Base-by-base conservation (phyloP, 2,888 invertebrate species). In the Pandemis heparana region DNA sequence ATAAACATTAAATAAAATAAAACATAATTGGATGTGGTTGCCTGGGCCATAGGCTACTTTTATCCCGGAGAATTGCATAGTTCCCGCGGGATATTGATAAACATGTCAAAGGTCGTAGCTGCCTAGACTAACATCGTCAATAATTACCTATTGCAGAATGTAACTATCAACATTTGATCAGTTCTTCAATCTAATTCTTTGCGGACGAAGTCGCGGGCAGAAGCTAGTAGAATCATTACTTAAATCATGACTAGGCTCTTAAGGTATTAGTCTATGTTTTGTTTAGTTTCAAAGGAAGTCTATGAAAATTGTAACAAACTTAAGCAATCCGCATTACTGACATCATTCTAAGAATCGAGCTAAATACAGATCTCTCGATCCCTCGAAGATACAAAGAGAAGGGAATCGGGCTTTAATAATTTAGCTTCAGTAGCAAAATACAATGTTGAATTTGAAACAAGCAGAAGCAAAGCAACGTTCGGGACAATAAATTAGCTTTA, bases 371-470 rank as follows among this genome's bases (percentile, higher is more conserved):
- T 32, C 65, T 70, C 39, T 38, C 14, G 38, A 63, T 51, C 51
- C 61, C 59, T 61, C 23, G 43, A 41, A 65, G 18, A 61, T 38
- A 69, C 69, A 69, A 69, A 69, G 63, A 60, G 60, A 73, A 63
- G 59, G n/a, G 53, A 39, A 69, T 68, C 14, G 14, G 59, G 65
- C 32, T 64, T 70, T 65, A 60, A 56, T 68, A 63, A 64, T 73
- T 73, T 73, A 73, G 70, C 53, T 69, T 61, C 65, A 69, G 51
- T 74, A n/a, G 43, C 64, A 74, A 74, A 70, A 65, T 73, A 73
- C 63, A 73, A 41, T 60, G 63, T 63, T 46, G 46, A 39, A 73
- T 46, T 59, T 63, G 18, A 67, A 62, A 64, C 48, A 64, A 64
- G 41, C 14, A 32, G 18, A 59, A 59, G 46, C 46, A 56, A 56